A percentile compares a stretch with the other conserved stretches of the same genome.
Evolutionary conservation across 2,888 invertebrate species (phyloP).

Genomic region (Napeogenes sylphis): DNA sequence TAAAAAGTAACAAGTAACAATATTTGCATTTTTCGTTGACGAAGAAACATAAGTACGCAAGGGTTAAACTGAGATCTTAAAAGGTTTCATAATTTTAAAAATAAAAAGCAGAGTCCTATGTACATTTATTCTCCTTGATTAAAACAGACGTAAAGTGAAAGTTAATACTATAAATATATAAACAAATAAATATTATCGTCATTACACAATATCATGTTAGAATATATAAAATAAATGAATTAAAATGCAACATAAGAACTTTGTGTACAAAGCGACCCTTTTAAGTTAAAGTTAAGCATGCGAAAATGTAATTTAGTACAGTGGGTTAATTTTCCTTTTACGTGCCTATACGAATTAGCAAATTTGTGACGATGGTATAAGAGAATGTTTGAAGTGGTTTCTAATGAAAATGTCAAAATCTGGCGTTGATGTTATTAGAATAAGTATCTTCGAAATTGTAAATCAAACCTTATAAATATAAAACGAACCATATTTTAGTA

Average conservation of each 20-base stretch:
- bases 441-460: too few relatives aligned
- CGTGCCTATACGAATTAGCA: slow-evolving; percentile 70
- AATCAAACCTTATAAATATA: too few relatives aligned
- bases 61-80: too few relatives aligned
- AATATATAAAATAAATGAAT: background rate
- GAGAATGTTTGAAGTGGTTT: slow-evolving; percentile 33
- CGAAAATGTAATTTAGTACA: slow-evolving; percentile 75
- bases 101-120: too few relatives aligned
- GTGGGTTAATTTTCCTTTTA: slow-evolving; percentile 71
- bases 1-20: too few relatives aligned
- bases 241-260: slow-evolving; percentile 31
- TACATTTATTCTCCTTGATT: too few relatives aligned
- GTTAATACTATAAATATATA: background rate
- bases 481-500: too few relatives aligned
- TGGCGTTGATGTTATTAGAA: background rate
- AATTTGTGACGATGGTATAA: slow-evolving; percentile 54
- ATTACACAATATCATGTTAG: background rate
- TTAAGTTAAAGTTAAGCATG: slow-evolving; percentile 71
- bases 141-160: too few relatives aligned
- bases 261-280: slow-evolving; percentile 66
- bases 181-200: background rate
- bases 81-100: too few relatives aligned
- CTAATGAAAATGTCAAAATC: background rate
- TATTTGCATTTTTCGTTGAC: too few relatives aligned
- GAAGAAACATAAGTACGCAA: too few relatives aligned